Evolutionary conservation across 2,888 invertebrate genomes (phyloP).

Genomic region (Xylocampa areola): DNA sequence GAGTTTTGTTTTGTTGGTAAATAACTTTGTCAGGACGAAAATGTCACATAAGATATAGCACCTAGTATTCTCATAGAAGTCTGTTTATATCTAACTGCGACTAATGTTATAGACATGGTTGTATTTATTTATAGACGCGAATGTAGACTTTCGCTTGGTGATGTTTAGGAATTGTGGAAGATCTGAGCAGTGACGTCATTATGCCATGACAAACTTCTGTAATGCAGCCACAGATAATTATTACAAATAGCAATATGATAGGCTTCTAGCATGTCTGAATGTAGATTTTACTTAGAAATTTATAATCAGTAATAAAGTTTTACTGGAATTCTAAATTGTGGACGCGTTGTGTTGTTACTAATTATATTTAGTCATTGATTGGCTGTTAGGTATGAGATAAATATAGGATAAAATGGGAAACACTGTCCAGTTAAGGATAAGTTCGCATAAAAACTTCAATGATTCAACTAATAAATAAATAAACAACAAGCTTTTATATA

Average conservation of each 20-base stretch:
- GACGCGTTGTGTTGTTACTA: neutral
- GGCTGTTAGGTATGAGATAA: no score
- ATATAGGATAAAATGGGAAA: no score
- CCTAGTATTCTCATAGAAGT: slow-evolving; percentile 12
- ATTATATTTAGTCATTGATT: neutral
- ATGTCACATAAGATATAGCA: slow-evolving; percentile 42
- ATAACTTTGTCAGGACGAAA: slow-evolving; percentile 65
- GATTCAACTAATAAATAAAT: no score
- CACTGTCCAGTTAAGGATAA: no score
- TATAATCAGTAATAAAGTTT: neutral
- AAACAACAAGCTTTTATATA: no score
- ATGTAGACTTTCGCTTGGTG: slow-evolving; percentile 14
- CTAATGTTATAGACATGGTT: slow-evolving; percentile 7
- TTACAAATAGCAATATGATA: slow-evolving; percentile 5
- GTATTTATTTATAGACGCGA: slow-evolving; percentile 48
- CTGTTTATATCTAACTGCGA: slow-evolving; percentile 11
- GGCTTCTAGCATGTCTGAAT: neutral
- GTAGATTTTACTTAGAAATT: neutral
- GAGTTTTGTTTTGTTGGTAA: slow-evolving; percentile 78
- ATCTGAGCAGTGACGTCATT: slow-evolving; percentile 51
- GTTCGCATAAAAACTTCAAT: no score
- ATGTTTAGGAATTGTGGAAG: slow-evolving; percentile 26
- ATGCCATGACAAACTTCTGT: slow-evolving; percentile 35
- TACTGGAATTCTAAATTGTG: neutral
- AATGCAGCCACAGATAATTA: slow-evolving; percentile 12